Base-by-base conservation (phyloP, 2,113 vertebrate species). In the Melanerpes formicivorus region DNA sequence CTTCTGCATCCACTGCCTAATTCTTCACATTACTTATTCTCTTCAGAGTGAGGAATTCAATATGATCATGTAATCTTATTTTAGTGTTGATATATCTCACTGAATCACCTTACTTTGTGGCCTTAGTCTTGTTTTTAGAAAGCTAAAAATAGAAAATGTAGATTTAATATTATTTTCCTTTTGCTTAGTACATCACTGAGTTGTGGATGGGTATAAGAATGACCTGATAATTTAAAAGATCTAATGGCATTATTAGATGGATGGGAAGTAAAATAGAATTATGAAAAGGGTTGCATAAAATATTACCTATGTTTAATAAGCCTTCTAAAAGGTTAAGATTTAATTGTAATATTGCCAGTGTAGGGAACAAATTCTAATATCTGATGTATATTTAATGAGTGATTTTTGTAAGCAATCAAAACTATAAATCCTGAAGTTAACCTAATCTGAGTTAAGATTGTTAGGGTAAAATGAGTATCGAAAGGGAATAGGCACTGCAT, bases 161-260 rank as follows among this genome's bases (percentile, higher is more conserved):
- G 42, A 37, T 27, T 7, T 60, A 52, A 30, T 22, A 25, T 13
- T 74, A 91, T 82, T 52, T 54, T 55, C 29, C 90, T 40, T 54
- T 55, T 55, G 90, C 37, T 93, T 67, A 77, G 25, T 59, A 85
- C 16, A 48, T 26, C 23, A 63, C 44, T 63, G 34, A 80, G 32
- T 50, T 87, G 34, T 73, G 46, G 46, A 17, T 32, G 44, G 7
- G 75, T 55, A 44, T 40, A 62, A 34, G 55, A 87, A 81, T 81
- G 71, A 76, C 75, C 67, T n/a, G 50, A 13, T 84, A 84, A 76
- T 89, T 95, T 92, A 29, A 82, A 81, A 92, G 85, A 85, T 34
- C 52, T 77, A 92, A 95, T 77, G 34, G 21, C 42, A 70, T 92
- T 89, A 66, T 52, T 23, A 83, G 18, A 46, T 88, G 48, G 22